Percentiles rank a stretch among this genome's conserved stretches.
Evolutionary conservation across 64 coral and sea anemone genomes (phyloP).

Genomic region (Montipora cactus): DNA sequence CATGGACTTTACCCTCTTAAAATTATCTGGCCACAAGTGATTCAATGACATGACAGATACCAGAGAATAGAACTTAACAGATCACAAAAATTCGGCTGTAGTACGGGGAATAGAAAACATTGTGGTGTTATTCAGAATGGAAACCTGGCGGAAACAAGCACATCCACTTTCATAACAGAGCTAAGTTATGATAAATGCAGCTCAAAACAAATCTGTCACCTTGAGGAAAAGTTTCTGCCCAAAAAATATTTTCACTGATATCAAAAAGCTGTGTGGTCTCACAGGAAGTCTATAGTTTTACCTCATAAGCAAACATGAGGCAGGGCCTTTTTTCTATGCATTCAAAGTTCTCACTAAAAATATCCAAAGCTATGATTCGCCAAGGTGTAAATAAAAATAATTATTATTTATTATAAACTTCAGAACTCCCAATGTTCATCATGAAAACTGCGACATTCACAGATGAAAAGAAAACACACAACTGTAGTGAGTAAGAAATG

Average conservation of each 20-base stretch:
- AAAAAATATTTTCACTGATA: slow-evolving; percentile 30
- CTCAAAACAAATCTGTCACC: background rate
- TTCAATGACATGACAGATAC: background rate
- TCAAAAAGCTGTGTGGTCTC: slow-evolving; percentile 11
- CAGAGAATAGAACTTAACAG: background rate
- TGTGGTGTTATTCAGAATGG: background rate
- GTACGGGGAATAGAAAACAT: background rate
- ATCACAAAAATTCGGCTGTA: background rate
- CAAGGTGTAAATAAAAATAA: background rate
- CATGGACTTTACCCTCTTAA: background rate
- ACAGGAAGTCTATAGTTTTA: background rate
- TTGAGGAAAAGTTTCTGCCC: background rate
- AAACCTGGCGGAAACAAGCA: background rate
- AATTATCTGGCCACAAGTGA: background rate
- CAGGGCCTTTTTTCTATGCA: background rate
- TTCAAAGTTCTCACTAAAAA: background rate
- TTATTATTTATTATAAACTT: background rate
- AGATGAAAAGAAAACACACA: too few species aligned
- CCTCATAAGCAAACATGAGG: too few species aligned
- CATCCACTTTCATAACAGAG: background rate
- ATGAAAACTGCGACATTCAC: too few species aligned
- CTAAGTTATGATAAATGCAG: slow-evolving; percentile 23
- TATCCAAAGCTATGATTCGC: background rate
- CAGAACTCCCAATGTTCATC: too few species aligned
- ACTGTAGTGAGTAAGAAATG: too few species aligned